Conservation (phyloP, 92 coral and sea anemone genomes). For the Umimayanthus kanabou region DNA sequence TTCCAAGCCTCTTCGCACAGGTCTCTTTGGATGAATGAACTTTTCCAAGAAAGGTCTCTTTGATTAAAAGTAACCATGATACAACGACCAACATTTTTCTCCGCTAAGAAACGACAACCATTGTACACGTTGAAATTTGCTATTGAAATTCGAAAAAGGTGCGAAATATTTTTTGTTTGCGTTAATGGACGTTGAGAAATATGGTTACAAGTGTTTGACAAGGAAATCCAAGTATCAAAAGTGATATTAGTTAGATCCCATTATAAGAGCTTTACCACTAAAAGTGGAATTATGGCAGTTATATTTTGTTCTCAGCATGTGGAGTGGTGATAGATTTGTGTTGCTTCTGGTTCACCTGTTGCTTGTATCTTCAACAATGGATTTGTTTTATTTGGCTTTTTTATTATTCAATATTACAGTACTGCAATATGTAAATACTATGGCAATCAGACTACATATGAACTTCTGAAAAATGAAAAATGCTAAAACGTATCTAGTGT, state of each 20-base stretch:
- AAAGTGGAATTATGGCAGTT: background rate
- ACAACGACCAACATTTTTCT: background rate
- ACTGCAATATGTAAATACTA: no score
- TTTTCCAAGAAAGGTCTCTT: slow-evolving; percentile 16
- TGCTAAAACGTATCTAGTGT: background rate
- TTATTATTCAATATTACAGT: background rate
- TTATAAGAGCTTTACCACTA: background rate
- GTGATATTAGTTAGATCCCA: background rate
- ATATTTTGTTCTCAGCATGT: slow-evolving; percentile 11
- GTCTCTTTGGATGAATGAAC: background rate
- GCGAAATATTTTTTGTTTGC: background rate
- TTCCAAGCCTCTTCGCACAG: background rate
- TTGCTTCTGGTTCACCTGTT: background rate
- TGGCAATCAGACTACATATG: background rate
- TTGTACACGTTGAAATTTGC: background rate
- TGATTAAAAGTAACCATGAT: background rate
- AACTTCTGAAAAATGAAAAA: background rate
- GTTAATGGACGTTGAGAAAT: background rate
- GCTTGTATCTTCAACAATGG: background rate
- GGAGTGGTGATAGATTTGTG: background rate
- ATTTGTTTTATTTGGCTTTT: background rate
- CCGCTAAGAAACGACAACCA: background rate
- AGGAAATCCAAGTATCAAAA: background rate
- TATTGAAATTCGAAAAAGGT: background rate
- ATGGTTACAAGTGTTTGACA: background rate